Evolutionary conservation across 2,888 invertebrate species (phyloP), one percentile per base, ranked within the genome.

Genomic region (Iselma pallidipennis): DNA sequence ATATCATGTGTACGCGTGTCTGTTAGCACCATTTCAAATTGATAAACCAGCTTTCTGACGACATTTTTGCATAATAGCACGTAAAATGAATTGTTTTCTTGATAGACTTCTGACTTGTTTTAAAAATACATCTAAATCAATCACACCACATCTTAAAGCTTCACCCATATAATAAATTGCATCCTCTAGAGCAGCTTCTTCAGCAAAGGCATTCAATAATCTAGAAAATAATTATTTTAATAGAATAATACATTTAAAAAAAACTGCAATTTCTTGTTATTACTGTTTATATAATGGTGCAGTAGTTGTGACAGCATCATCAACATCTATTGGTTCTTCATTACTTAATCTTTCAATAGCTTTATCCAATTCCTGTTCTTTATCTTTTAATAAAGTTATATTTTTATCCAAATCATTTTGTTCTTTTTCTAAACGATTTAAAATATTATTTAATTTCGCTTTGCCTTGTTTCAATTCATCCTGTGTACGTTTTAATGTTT

Each of bases 91-190:
- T 83, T 99, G 99, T 77, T 93, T 91, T 59, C 98, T 89, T 9
- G 98, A 98, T 66, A 98, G 83, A 67, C 94, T 92, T 67, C 99
- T 90, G 1, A 99, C 96, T 85, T 97, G 95, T 83, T 97, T 97
- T 74, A 99, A 86, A 84, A 98, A 99, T 57, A 94, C 92, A 78
- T 99, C 98, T 76, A 98, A 84, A 83, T 97, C 97, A 76, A 99
- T 94, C 6, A 95, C 94, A 65, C 93, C 91, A 72, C 93, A 91
- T 66, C 96, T 87, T 63, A 98, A 82, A 9, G 96, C 97, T 84
- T 98, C 96, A 7, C 97, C 97, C 83, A 99, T 89, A 80, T 96
- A 97, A 81, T 98, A 99, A 78, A 99, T 96, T 64, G 97, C 95
- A 85, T 99, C 99, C 84, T 99, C 98, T 55, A 95, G 88, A 14